A percentile compares a stretch with the other conserved stretches of the same genome.
These are phyloP conservation scores for Sarcophaga subvicina DNA, from an alignment of 2,888 invertebrate genomes.

Conservation along the genomic window DNA sequence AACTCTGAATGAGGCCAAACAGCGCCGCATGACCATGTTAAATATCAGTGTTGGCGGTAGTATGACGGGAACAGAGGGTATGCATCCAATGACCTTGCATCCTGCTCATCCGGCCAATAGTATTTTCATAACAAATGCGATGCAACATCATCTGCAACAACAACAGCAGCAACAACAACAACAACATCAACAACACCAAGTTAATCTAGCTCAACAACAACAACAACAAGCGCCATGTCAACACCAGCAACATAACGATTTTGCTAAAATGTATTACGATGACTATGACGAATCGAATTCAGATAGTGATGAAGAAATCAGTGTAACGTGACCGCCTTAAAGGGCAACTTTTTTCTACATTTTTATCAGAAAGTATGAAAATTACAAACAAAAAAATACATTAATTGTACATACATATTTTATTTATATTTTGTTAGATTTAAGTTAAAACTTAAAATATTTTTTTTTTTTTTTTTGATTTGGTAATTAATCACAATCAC, in stretches of 20 bases:
- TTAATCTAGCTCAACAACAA: slow-evolving; percentile 45
- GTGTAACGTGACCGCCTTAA: slow-evolving; percentile 90
- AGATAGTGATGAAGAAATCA: slow-evolving; percentile 92
- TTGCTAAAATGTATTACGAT: slow-evolving; percentile 81
- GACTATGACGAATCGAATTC: slow-evolving; percentile 83
- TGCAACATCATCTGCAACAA: slow-evolving; percentile 77
- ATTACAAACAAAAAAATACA: slow-evolving; percentile 13
- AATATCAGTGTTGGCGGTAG: slow-evolving; percentile 65
- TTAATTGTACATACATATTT: slow-evolving; percentile 57
- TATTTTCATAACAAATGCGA: slow-evolving; percentile 68
- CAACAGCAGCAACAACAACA: slow-evolving; percentile 76
- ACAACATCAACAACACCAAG: slow-evolving; percentile 69
- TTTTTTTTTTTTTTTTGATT: slow-evolving; percentile 20
- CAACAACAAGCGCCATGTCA: slow-evolving; percentile 57
- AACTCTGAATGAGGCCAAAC: slow-evolving; percentile 77
- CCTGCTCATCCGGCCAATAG: slow-evolving; percentile 72
- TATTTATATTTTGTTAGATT: slow-evolving; percentile 12
- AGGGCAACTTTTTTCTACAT: not conserved
- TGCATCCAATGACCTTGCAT: slow-evolving; percentile 70
- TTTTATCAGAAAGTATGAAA: not conserved
- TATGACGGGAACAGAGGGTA: slow-evolving; percentile 22
- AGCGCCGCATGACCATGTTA: slow-evolving; percentile 73
- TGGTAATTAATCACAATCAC: slow-evolving; percentile 40
- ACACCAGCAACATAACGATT: slow-evolving; percentile 74
- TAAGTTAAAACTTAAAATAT: slow-evolving; percentile 39